phyloP scores from a whole-genome alignment of 2,113 vertebrate species.

The Furnarius figulus region DNA sequence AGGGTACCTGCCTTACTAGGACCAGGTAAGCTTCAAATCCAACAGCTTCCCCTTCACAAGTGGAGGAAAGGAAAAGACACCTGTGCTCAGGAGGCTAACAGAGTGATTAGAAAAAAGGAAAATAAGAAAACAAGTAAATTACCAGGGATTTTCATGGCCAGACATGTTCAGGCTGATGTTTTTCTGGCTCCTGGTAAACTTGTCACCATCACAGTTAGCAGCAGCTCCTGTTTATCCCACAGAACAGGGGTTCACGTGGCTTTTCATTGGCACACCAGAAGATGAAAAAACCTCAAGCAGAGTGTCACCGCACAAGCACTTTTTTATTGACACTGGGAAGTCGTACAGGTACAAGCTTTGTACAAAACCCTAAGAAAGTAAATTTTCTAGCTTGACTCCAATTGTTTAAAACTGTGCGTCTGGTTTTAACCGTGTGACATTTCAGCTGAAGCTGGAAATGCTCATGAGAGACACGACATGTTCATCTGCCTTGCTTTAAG shows the following conservation, averaged over 20 bases:
- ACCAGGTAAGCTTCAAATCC: background rate
- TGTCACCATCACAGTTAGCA: background rate
- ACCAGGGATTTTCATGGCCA: background rate
- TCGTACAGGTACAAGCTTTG: conserved; percentile 42
- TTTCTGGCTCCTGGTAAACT: background rate
- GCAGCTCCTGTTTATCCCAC: background rate
- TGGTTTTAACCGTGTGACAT: background rate
- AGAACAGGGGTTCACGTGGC: background rate
- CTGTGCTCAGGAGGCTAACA: background rate
- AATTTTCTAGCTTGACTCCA: background rate
- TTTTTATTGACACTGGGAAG: conserved; percentile 63
- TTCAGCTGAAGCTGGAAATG: conserved; percentile 12
- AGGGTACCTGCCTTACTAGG: background rate
- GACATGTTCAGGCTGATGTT: background rate
- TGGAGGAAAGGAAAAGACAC: background rate
- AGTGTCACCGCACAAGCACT: conserved; percentile 41
- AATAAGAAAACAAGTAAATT: background rate
- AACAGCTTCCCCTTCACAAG: background rate
- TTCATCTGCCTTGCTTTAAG: background rate
- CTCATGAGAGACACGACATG: background rate
- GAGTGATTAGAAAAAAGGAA: background rate
- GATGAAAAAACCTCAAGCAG: background rate
- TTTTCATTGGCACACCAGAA: background rate
- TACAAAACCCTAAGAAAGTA: conserved; percentile 60
- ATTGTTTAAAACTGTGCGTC: conserved; percentile 8